phyloP scores from a whole-genome alignment of 1,140 invertebrate species.

The Tribolium madens region DNA sequence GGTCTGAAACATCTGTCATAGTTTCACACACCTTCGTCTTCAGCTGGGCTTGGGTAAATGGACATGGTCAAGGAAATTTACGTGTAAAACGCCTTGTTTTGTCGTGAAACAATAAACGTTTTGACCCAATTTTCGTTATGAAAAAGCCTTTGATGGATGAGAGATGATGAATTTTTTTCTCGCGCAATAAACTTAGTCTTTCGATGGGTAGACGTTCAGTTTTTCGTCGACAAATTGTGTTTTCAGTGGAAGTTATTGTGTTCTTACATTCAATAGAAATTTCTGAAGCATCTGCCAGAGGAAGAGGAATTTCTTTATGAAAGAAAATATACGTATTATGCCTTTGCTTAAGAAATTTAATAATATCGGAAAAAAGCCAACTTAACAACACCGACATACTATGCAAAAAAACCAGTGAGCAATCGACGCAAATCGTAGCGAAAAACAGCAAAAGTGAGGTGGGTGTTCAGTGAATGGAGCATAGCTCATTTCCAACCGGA shows the following conservation, averaged over 20 bases:
- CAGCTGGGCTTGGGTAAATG: background rate
- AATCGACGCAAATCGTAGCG: background rate
- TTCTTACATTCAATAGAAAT: conserved; percentile 38
- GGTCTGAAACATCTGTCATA: too few species aligned
- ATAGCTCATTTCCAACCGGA: conserved; percentile 3
- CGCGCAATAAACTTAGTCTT: background rate
- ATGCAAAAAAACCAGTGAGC: background rate
- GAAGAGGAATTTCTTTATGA: conserved; percentile 36
- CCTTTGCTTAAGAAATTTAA: conserved; percentile 39
- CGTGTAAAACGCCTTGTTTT: background rate
- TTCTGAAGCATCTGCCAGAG: conserved; percentile 34
- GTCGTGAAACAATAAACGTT: background rate
- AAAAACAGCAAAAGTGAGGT: background rate
- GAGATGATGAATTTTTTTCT: conserved; percentile 3
- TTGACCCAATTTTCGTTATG: conserved; percentile 17
- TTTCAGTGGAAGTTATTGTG: conserved; percentile 37
- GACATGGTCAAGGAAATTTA: background rate
- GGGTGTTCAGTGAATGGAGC: too few species aligned
- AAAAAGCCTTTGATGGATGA: conserved; percentile 10
- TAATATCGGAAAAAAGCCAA: conserved; percentile 18
- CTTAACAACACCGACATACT: background rate
- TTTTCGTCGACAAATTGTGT: conserved; percentile 38
- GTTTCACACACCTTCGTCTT: background rate
- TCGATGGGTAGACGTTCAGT: background rate
- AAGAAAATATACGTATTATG: conserved; percentile 38